A percentile compares a stretch with the other conserved stretches of the same genome.
phyloP scores from a whole-genome alignment of 2,797 vertebrate species.

The Smutsia gigantea region DNA sequence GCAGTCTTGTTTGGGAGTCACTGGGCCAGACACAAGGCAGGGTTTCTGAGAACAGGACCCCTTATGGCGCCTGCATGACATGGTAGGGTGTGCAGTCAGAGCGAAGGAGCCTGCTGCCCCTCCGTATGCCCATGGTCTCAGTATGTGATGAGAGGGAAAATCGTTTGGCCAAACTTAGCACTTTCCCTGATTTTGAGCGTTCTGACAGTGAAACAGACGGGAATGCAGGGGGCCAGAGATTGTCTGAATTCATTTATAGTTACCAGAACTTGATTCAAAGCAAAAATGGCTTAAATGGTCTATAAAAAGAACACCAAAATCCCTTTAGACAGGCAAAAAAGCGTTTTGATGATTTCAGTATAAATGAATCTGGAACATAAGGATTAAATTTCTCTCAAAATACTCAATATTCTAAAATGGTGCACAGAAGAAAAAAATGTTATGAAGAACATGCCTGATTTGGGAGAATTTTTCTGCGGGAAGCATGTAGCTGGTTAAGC shows the following conservation, averaged over 20 bases:
- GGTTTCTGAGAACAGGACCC: neutral
- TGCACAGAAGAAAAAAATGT: fast-evolving
- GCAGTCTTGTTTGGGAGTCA: fast-evolving
- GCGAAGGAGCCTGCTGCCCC: fast-evolving
- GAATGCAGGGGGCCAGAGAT: neutral
- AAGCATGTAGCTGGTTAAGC: fast-evolving
- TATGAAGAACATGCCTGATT: neutral
- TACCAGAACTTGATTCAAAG: neutral
- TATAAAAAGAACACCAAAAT: neutral
- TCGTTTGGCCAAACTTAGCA: fast-evolving
- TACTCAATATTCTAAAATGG: neutral
- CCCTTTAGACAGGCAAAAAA: neutral
- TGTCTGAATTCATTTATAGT: neutral
- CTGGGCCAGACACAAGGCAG: neutral
- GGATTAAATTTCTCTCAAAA: neutral
- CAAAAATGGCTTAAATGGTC: neutral
- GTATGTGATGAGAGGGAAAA: fast-evolving
- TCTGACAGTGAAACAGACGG: fast-evolving
- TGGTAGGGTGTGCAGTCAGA: fast-evolving
- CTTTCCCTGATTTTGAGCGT: too few relatives aligned
- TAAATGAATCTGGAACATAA: slow-evolving; percentile 31
- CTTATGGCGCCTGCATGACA: fast-evolving
- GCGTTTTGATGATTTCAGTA: neutral
- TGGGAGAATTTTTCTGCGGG: neutral
- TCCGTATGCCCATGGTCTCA: fast-evolving